Conservation (phyloP, 1,140 invertebrate genomes). For the Trigoniulus corallinus region DNA sequence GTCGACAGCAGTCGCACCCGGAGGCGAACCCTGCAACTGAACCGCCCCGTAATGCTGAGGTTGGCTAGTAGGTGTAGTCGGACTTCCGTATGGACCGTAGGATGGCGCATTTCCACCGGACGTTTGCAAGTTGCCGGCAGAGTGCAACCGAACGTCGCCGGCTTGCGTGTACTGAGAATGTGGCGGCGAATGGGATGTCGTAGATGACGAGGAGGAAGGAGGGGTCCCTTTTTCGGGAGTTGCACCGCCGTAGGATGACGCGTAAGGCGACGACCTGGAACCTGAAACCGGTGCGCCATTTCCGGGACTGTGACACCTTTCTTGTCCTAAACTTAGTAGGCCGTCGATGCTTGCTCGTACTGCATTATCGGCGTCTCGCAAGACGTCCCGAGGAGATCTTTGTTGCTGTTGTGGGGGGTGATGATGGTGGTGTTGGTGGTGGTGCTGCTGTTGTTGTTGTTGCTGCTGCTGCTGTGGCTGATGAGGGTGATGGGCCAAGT, state of each 20-base stretch:
- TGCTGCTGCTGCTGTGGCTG: constrained; percentile 31
- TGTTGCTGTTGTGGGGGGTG: constrained; percentile 16
- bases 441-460: constrained; percentile 14
- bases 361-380: background rate
- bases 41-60: background rate
- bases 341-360: constrained; percentile 67
- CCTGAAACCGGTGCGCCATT: constrained; percentile 12
- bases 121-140: background rate
- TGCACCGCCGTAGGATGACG: no score
- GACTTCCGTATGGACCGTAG: background rate
- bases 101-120: background rate
- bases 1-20: background rate
- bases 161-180: background rate
- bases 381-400: background rate
- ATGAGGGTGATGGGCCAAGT: background rate
- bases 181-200: background rate
- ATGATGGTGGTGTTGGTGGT: constrained; percentile 30
- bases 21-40: background rate
- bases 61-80: background rate
- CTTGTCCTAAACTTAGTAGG: constrained; percentile 57
- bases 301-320: constrained; percentile 12
- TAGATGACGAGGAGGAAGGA: background rate
- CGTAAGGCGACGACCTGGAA: constrained; percentile 10
- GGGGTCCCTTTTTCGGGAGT: background rate
- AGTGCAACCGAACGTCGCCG: background rate